phyloP scores from a whole-genome alignment of 1,140 invertebrate genomes.

The Plectrocnemia conspersa region DNA sequence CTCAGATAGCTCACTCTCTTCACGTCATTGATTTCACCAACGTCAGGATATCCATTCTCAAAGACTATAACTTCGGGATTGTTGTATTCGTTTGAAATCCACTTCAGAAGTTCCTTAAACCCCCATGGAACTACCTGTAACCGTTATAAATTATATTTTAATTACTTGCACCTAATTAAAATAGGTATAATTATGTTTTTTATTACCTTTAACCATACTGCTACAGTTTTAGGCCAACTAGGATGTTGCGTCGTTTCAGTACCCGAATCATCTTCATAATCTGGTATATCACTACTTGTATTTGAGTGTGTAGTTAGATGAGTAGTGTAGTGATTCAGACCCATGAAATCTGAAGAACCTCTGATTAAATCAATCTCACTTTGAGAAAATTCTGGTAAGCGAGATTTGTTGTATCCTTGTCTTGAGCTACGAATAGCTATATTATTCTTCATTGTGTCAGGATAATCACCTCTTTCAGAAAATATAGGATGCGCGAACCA shows the following conservation, averaged over 20 bases:
- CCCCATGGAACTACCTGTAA: slow-evolving; percentile 56
- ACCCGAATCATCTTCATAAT: slow-evolving; percentile 48
- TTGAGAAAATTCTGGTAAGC: slow-evolving; percentile 50
- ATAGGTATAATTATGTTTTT: neutral
- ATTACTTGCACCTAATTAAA: neutral
- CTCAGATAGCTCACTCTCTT: slow-evolving; percentile 44
- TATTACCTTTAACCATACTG: slow-evolving; percentile 51
- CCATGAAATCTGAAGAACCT: slow-evolving; percentile 60
- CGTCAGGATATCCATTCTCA: slow-evolving; percentile 61
- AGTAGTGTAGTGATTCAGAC: slow-evolving; percentile 59
- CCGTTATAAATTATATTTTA: neutral
- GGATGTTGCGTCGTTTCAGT: slow-evolving; percentile 44
- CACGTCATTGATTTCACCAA: slow-evolving; percentile 42
- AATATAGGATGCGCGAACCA: slow-evolving; percentile 56
- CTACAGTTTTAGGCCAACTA: slow-evolving; percentile 47
- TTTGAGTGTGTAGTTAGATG: neutral
- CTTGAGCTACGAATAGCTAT: slow-evolving; percentile 51
- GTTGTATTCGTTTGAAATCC: slow-evolving; percentile 59
- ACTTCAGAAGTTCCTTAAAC: slow-evolving; percentile 57
- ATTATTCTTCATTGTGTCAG: slow-evolving; percentile 49
- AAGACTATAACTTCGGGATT: slow-evolving; percentile 59
- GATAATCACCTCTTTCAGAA: slow-evolving; percentile 57
- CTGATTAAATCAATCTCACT: slow-evolving; percentile 51
- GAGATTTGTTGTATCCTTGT: slow-evolving; percentile 47
- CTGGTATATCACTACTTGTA: neutral